These are phyloP conservation scores for Lepidotrigona ventralis DNA, from an alignment of 1,140 invertebrate species.

Conservation along the genomic window DNA sequence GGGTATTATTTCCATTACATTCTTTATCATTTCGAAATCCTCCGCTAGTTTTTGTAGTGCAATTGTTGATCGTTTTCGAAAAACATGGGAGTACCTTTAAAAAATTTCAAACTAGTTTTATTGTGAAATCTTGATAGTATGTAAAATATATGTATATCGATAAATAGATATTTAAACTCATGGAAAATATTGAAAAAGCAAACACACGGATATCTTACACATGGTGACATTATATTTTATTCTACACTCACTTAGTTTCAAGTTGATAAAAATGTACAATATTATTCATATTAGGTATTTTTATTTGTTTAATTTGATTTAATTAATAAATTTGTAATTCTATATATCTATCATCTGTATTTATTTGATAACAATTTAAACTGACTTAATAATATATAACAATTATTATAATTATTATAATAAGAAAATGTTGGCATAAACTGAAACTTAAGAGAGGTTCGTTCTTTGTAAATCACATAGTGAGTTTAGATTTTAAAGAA, in stretches of 20 bases:
- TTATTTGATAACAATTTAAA: neutral
- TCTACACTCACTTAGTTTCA: neutral
- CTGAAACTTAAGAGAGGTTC: neutral
- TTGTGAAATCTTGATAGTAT: neutral
- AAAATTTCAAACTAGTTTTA: conserved; percentile 23
- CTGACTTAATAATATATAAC: neutral
- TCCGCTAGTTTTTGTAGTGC: conserved; percentile 53
- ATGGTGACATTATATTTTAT: neutral
- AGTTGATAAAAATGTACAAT: neutral
- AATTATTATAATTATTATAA: neutral
- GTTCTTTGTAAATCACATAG: neutral
- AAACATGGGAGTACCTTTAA: conserved; percentile 88
- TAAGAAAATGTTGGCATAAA: neutral
- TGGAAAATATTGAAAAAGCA: neutral
- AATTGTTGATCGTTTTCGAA: conserved; percentile 46
- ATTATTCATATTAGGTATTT: neutral
- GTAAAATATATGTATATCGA: neutral
- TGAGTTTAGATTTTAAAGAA: neutral
- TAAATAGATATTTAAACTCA: neutral
- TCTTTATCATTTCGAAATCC: conserved; percentile 83
- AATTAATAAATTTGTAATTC: neutral
- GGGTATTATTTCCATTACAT: conserved; percentile 87
- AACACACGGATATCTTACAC: neutral
- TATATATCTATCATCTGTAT: neutral
- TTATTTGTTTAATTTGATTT: neutral